Evolutionary conservation across 1,140 invertebrate species (phyloP), one percentile per base, ranked within the genome.

Genomic region (Bombyx mandarina): DNA sequence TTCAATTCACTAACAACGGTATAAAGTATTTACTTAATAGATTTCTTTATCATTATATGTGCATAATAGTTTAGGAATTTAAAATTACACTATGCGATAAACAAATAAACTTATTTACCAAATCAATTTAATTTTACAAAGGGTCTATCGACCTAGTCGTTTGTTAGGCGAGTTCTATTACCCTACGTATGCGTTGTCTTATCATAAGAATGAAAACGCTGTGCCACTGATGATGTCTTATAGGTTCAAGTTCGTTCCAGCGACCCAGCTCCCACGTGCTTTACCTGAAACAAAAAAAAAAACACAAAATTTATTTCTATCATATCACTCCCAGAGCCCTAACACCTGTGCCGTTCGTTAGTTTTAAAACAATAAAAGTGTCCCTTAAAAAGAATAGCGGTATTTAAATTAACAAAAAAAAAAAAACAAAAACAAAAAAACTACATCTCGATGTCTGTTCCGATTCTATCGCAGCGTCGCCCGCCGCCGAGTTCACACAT

Each of bases 391-490:
- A 78, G 71, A 79, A 77, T 80, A 82, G 77, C 75, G 74, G 77
- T 79, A 82, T 78, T 78, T 84, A 82, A 83, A 82, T 86, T 75
- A 82, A 77, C 69, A 81, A 81, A 83, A 83, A 81, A 83, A 83
- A 81, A 82, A 18, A 18, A 18, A 18, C 12, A 18, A 18, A 18
- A 18, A 18, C 12, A 18, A 18, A 18, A 18, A 69, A 73, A 67
- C 69, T 67, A 61, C 72, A 63, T 63, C 66, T 61, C 61, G 77
- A 82, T 85, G 74, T 77, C 62, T 67, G 68, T 71, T 73, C 61
- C 67, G 80, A 86, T 86, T 82, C 75, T 83, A 83, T 82, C 79
- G 62, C 62, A 58, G 63, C 57, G 72, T 69, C 69, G 69, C 66
- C 75, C 74, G 62, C 79, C 76, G 77, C 79, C 79, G 70, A 9